phyloP scores from a whole-genome alignment of 2,113 vertebrate genomes.

The Melanerpes aurifrons region DNA sequence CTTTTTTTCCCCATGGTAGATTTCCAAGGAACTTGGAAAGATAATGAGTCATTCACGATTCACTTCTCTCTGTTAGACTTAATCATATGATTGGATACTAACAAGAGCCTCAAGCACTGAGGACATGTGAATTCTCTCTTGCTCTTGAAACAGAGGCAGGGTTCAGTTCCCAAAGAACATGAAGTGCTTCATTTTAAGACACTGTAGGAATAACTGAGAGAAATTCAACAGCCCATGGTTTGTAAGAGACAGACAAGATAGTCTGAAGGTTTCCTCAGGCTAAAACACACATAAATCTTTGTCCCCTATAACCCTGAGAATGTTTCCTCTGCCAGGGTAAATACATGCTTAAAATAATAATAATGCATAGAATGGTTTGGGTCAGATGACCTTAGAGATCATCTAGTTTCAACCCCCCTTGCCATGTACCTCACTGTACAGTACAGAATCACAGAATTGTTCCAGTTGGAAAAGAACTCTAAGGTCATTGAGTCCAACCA shows the following conservation, averaged over 20 bases:
- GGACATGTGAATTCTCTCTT: neutral
- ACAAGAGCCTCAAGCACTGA: neutral
- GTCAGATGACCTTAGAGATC: neutral
- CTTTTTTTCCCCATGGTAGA: neutral
- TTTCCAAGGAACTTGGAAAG: neutral
- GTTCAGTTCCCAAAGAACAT: neutral
- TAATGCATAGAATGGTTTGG: neutral
- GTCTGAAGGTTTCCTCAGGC: neutral
- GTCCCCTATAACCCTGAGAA: neutral
- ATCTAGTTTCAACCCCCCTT: neutral
- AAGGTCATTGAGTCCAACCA: too few relatives aligned
- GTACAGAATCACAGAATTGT: too few relatives aligned
- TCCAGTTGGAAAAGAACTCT: too few relatives aligned
- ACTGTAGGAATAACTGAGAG: neutral
- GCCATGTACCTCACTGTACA: fast-evolving
- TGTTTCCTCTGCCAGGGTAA: neutral
- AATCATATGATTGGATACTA: neutral
- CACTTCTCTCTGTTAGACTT: neutral
- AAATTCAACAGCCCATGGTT: neutral
- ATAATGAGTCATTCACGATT: neutral
- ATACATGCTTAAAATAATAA: neutral
- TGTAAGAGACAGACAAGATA: neutral
- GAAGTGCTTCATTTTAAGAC: neutral
- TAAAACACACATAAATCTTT: neutral
- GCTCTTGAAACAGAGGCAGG: neutral